A percentile compares a stretch with the other conserved stretches of the same genome.
These are phyloP conservation scores for Psilanteris sp. DNA, from an alignment of 1,140 invertebrate species.

Conservation along the genomic window DNA sequence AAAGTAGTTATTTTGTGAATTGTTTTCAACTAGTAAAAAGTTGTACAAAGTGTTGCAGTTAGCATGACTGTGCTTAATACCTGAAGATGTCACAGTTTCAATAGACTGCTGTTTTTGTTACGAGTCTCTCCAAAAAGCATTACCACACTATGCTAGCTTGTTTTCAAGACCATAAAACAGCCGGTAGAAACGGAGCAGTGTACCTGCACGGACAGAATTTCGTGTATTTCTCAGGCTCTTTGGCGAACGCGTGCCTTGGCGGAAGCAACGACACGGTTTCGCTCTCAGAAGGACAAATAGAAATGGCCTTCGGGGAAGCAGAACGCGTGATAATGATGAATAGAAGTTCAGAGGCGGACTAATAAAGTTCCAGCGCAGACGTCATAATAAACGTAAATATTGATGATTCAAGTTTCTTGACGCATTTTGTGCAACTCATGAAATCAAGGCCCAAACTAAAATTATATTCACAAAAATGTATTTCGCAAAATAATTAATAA, in stretches of 20 bases:
- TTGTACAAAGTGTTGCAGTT: constrained; percentile 42
- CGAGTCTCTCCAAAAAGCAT: constrained; percentile 42
- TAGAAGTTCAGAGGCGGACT: constrained; percentile 65
- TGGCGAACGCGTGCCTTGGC: constrained; percentile 68
- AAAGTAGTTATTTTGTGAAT: background rate
- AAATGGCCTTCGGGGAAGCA: constrained; percentile 69
- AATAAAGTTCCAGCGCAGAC: constrained; percentile 23
- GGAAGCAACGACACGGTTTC: constrained; percentile 76
- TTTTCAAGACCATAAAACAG: constrained; percentile 71
- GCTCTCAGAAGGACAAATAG: constrained; percentile 78
- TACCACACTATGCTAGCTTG: constrained; percentile 47
- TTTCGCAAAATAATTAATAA: too few relatives aligned
- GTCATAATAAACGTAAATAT: constrained; percentile 45
- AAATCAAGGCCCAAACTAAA: too few relatives aligned
- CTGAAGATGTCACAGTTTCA: constrained; percentile 44
- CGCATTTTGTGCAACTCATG: too few relatives aligned
- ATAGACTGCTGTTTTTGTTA: constrained; percentile 33
- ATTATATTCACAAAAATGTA: too few relatives aligned
- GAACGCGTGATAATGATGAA: constrained; percentile 72
- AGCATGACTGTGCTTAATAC: constrained; percentile 25
- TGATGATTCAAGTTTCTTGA: constrained; percentile 16
- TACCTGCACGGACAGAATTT: constrained; percentile 54
- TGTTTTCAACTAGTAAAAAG: background rate
- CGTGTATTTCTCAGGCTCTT: constrained; percentile 63
- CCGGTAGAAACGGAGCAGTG: constrained; percentile 44